phyloP scores from a whole-genome alignment of 2,797 vertebrate genomes.

The Tadarida brasiliensis region DNA sequence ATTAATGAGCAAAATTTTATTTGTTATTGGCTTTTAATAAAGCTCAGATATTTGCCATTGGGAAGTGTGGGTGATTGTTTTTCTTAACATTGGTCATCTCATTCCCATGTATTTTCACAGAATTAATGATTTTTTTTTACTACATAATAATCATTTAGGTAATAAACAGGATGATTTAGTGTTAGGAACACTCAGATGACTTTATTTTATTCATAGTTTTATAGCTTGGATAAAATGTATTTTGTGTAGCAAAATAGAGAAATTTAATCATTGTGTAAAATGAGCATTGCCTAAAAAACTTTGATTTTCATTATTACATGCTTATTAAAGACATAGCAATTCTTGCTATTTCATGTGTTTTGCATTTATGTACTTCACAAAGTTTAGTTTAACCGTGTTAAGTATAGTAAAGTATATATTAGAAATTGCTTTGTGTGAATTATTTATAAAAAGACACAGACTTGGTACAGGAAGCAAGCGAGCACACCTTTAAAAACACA shows the following conservation, averaged over 20 bases:
- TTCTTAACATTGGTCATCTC: conserved; percentile 19
- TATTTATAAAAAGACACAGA: conserved; percentile 58
- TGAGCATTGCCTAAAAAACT: background rate
- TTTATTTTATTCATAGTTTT: background rate
- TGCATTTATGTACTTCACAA: conserved; percentile 58
- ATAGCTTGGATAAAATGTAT: background rate
- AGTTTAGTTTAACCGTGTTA: conserved; percentile 42
- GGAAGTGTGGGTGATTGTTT: background rate
- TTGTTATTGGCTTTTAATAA: background rate
- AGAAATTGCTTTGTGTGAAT: conserved; percentile 28
- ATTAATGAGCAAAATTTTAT: background rate
- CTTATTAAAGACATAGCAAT: background rate
- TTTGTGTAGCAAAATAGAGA: rapidly evolving
- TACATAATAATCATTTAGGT: background rate
- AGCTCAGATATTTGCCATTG: background rate
- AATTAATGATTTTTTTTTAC: background rate
- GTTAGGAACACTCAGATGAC: background rate
- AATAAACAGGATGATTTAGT: background rate
- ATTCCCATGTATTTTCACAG: background rate
- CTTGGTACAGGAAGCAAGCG: background rate
- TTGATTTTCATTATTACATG: background rate
- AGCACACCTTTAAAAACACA: background rate
- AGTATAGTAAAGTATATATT: conserved; percentile 52
- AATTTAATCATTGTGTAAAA: background rate
- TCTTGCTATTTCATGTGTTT: background rate